A percentile compares a stretch with the other conserved stretches of the same genome.
Conservation (phyloP, 2,113 vertebrate species). For the Calidris pygmaea region DNA sequence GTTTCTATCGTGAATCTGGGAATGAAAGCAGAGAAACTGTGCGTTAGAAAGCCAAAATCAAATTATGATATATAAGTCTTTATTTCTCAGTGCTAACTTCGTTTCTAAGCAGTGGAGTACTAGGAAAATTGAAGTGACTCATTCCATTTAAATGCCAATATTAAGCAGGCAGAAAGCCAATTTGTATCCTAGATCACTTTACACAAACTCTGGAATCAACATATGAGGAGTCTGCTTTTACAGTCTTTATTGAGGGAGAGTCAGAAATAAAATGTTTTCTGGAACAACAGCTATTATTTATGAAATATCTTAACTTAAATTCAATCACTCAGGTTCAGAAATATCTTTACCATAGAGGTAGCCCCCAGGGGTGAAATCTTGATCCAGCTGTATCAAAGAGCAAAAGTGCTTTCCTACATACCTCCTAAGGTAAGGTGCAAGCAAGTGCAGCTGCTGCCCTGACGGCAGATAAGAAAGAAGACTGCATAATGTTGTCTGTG, state of each 20-base stretch:
- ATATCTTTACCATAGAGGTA: neutral
- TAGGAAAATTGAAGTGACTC: neutral
- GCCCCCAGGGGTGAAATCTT: neutral
- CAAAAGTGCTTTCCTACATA: neutral
- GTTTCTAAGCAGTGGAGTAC: neutral
- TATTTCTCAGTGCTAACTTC: neutral
- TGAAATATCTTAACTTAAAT: neutral
- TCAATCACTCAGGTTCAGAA: neutral
- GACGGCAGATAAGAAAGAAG: neutral
- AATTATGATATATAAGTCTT: slow-evolving; percentile 4
- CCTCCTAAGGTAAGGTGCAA: neutral
- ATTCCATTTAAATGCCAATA: neutral
- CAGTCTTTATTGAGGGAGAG: neutral
- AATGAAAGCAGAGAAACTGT: neutral
- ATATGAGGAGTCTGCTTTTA: neutral
- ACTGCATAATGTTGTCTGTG: neutral
- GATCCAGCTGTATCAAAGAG: neutral
- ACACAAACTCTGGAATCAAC: neutral
- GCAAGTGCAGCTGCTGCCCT: neutral
- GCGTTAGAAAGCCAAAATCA: neutral
- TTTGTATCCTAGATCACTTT: neutral
- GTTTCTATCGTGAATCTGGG: neutral
- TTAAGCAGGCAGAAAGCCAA: neutral
- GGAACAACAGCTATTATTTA: neutral
- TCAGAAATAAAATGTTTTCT: neutral